Evolutionary conservation across 2,113 vertebrate genomes (phyloP).

Genomic region (Athene noctua): DNA sequence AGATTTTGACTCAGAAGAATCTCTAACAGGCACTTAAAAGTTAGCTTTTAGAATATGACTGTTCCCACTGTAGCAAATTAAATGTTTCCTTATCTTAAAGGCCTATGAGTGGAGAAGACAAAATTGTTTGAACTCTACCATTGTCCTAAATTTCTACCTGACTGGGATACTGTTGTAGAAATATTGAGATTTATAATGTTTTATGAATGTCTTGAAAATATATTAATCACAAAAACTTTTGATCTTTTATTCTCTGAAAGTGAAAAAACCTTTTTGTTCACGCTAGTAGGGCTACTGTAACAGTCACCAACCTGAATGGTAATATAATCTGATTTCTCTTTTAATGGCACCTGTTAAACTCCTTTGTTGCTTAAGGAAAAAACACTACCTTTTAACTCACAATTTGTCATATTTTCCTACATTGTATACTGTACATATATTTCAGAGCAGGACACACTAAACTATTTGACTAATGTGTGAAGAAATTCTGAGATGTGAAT

Average conservation of each 20-base stretch:
- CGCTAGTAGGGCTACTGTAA: not conserved
- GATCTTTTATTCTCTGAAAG: not conserved
- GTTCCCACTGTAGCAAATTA: not conserved
- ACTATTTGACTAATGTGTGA: not conserved
- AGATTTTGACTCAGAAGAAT: not conserved
- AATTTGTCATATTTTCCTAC: not conserved
- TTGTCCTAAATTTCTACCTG: not conserved
- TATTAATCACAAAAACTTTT: too few species aligned
- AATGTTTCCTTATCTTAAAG: not conserved
- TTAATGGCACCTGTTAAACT: not conserved
- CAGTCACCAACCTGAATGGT: not conserved
- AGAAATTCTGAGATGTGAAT: not conserved
- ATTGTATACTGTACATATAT: not conserved
- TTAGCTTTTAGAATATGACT: not conserved
- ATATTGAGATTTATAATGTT: not conserved
- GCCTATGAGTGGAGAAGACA: not conserved
- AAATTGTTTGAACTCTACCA: not conserved
- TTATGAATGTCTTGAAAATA: not conserved
- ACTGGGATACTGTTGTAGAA: not conserved
- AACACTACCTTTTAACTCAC: not conserved
- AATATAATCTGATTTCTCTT: not conserved
- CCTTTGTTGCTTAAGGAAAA: not conserved
- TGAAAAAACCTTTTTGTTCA: not conserved
- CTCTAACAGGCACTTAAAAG: not conserved
- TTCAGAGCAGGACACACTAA: not conserved